phyloP scores from a whole-genome alignment of 2,797 vertebrate genomes.

The Aselliscus stoliczkanus region DNA sequence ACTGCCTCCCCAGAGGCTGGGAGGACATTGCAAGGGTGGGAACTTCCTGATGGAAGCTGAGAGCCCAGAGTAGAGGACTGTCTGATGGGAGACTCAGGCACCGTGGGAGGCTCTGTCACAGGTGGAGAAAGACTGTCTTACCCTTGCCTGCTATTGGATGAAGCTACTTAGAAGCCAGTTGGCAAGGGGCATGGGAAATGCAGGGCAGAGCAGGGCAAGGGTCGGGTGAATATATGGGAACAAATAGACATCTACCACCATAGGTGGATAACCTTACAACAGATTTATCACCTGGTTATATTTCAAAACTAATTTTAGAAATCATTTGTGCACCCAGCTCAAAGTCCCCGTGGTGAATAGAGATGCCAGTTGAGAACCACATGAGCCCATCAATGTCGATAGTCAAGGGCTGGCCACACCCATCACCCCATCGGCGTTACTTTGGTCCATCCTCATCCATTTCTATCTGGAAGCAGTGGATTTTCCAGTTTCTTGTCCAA shows the following conservation, averaged over 20 bases:
- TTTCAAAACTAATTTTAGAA: not conserved
- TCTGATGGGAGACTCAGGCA: not conserved
- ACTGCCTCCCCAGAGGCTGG: not conserved
- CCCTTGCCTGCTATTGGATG: not conserved
- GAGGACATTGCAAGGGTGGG: not conserved
- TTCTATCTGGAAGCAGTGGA: not conserved
- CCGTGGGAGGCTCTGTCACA: not conserved
- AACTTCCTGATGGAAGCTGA: not conserved
- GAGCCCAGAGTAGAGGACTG: not conserved
- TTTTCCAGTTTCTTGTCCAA: not conserved
- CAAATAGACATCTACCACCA: not conserved
- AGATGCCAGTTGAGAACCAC: not conserved
- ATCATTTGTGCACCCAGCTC: not conserved
- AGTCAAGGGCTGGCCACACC: not conserved
- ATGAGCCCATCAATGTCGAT: too few relatives aligned
- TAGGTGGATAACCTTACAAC: not conserved
- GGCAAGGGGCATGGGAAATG: too few relatives aligned
- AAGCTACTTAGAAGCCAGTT: not conserved
- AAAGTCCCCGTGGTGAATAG: not conserved
- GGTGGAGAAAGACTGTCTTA: not conserved
- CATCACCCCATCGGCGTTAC: not conserved
- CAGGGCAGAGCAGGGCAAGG: too few relatives aligned
- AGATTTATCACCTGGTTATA: not conserved
- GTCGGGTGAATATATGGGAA: too few relatives aligned
- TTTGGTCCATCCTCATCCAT: not conserved